Base-by-base conservation (phyloP, 2,888 invertebrate species). In the Osedax frankpressi region DNA sequence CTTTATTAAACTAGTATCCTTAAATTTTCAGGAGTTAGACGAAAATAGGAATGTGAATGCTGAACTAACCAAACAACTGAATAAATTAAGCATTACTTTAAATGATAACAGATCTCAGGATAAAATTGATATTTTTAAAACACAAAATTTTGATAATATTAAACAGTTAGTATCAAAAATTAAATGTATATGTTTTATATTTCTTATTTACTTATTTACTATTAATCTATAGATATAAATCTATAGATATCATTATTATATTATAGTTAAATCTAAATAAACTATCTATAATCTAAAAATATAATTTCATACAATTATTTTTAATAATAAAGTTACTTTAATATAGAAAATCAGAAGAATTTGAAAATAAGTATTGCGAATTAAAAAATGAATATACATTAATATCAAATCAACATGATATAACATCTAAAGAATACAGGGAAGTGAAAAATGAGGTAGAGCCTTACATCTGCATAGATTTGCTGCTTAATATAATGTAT, bases 101-200 rank as follows among this genome's bases (percentile, higher is more conserved):
- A 79, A 81, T 24, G 83, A 83, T 60, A 78, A 77, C 2, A 80
- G 81, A 71, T 73, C 76, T 19, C 78, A 80, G 72, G 79, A 82
- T 11, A 80, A 82, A 74, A 75, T 75, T n/a, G 82, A 81, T 60
- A 78, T 83, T 75, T 84, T 81, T 77, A 81, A 81, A 75, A 81
- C 83, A 26, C 82, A 82, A 71, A 83, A 83, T 75, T 84, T 81
- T 78, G 82, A 83, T 70, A 79, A 78, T 75, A 78, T 83, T 1
- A 82, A 83, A 79, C 76, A 76, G 83, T n/a, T n/a, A n/a, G n/a
- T n/a, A n/a, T n/a, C n/a, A n/a, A n/a, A n/a, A n/a, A n/a, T n/a
- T n/a, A n/a, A n/a, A n/a, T n/a, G n/a, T n/a, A n/a, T n/a, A n/a
- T n/a, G n/a, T n/a, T n/a, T n/a, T n/a, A n/a, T n/a, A n/a, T n/a